phyloP scores from a whole-genome alignment of 2,113 vertebrate species.

The Dicentrarchus labrax region DNA sequence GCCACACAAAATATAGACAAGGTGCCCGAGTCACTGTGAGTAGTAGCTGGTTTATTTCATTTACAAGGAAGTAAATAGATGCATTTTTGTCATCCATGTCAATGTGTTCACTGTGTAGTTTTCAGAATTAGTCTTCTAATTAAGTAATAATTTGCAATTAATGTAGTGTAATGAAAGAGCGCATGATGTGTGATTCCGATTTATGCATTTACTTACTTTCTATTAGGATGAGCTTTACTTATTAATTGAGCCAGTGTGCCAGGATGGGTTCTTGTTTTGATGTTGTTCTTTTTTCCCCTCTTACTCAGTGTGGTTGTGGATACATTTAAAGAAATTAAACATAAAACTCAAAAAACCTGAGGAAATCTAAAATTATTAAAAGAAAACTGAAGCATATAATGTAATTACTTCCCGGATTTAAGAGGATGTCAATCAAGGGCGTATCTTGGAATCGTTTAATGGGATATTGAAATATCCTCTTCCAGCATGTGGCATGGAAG shows the following conservation, averaged over 20 bases:
- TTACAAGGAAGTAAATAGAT: neutral
- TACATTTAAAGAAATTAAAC: slow-evolving; percentile 51
- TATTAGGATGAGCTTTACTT: slow-evolving; percentile 6
- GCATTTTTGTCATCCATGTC: neutral
- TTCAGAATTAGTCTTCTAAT: neutral
- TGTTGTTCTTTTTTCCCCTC: neutral
- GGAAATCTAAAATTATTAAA: slow-evolving; percentile 77
- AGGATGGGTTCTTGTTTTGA: slow-evolving; percentile 27
- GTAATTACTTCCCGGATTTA: slow-evolving; percentile 83
- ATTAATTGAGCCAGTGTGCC: slow-evolving; percentile 1
- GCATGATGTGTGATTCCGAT: neutral
- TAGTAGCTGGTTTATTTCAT: neutral
- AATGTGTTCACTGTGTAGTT: slow-evolving; percentile 13
- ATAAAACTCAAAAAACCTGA: slow-evolving; percentile 53
- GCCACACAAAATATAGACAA: slow-evolving; percentile 23
- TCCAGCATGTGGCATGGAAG: slow-evolving; percentile 80
- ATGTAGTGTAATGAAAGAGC: neutral
- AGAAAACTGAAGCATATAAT: slow-evolving; percentile 82
- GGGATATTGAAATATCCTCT: slow-evolving; percentile 86
- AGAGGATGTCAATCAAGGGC: slow-evolving; percentile 83
- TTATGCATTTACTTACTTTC: neutral
- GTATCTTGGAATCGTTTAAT: slow-evolving; percentile 85
- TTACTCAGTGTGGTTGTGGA: slow-evolving; percentile 7
- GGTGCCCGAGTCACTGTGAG: neutral
- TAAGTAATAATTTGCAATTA: neutral